phyloP scores from a whole-genome alignment of 2,113 vertebrate genomes.

The Ginglymostoma cirratum region DNA sequence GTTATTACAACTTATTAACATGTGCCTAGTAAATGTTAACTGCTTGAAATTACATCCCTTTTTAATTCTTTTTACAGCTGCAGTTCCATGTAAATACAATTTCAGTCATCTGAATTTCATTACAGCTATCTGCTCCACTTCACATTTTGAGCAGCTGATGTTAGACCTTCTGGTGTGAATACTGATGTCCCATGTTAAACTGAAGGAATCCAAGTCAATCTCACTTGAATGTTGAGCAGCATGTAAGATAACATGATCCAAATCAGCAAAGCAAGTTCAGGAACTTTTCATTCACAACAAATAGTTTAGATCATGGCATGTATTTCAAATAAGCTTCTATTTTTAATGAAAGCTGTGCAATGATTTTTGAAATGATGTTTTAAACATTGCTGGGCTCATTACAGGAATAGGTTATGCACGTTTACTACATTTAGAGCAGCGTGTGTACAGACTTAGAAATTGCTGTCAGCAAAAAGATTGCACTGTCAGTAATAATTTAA shows the following conservation, averaged over 20 bases:
- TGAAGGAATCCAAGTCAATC: not conserved
- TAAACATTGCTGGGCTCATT: not conserved
- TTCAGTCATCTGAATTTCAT: not conserved
- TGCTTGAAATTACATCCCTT: not conserved
- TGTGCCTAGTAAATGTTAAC: not conserved
- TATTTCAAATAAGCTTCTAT: not conserved
- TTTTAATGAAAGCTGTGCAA: not conserved
- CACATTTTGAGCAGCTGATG: not conserved
- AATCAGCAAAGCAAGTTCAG: not conserved
- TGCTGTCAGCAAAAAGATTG: not conserved
- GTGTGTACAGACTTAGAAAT: not conserved
- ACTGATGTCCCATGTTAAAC: not conserved
- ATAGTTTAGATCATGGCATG: not conserved
- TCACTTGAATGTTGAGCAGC: not conserved
- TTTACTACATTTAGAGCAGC: not conserved
- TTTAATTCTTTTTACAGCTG: not conserved
- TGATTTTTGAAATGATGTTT: not conserved
- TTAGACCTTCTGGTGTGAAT: not conserved
- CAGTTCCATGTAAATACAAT: not conserved
- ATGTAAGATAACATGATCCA: not conserved
- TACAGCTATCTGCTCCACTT: not conserved
- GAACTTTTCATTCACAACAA: not conserved
- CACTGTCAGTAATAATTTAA: not conserved
- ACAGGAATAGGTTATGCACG: not conserved
- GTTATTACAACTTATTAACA: not conserved